Evolutionary conservation across 1,140 invertebrate species (phyloP).

Genomic region (Cydia pomonella): DNA sequence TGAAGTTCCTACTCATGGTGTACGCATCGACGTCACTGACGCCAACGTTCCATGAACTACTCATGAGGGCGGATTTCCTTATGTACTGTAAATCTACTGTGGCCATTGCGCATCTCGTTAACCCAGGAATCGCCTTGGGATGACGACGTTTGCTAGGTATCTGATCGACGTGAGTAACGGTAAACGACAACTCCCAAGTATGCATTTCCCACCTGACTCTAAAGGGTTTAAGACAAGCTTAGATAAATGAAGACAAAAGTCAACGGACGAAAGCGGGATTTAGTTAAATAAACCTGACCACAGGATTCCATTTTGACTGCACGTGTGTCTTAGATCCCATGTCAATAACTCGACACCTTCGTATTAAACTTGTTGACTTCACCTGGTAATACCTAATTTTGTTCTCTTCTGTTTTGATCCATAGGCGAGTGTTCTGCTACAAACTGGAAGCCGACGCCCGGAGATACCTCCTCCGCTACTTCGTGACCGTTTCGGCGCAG

Average conservation of each 20-base stretch:
- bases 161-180: neutral
- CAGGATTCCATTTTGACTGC: no score
- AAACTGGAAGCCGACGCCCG: constrained; percentile 85
- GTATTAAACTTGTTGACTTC: no score
- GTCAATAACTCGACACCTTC: no score
- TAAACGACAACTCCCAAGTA: no score
- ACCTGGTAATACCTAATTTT: constrained; percentile 35
- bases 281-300: no score
- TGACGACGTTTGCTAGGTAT: constrained; percentile 88
- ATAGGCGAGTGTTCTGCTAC: constrained; percentile 85
- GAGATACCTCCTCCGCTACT: constrained; percentile 87
- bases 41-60: constrained; percentile 83
- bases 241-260: no score
- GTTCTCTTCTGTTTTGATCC: constrained; percentile 24
- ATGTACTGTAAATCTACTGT: constrained; percentile 57
- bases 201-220: no score
- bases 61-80: no score
- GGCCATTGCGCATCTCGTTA: constrained; percentile 86
- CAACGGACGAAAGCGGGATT: no score
- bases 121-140: constrained; percentile 91
- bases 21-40: constrained; percentile 86
- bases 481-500: constrained; percentile 84
- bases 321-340: no score
- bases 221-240: no score
- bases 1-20: constrained; percentile 88